Evolutionary conservation across 2,113 vertebrate genomes (phyloP), one percentile per base, ranked within the genome.

Genomic region (Podarcis raffonei): DNA sequence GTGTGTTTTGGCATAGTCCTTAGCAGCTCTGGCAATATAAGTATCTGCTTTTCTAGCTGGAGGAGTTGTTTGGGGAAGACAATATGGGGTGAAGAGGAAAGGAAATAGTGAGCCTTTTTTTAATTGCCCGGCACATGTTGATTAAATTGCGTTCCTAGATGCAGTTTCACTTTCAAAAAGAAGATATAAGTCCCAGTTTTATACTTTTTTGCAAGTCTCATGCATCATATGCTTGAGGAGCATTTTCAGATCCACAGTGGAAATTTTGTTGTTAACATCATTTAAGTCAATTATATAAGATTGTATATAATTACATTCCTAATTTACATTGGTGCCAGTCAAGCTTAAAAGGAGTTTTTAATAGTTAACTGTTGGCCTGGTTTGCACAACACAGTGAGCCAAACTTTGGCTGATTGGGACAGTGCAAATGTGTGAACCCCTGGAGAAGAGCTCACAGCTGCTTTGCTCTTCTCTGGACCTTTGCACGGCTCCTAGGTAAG

Each of bases 1-100:
- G 80, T 92, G 37, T 90, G 65, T 85, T 92, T 90, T 93, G 90
- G 74, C 94, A 94, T 79, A 74, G 32, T 93, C 59, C 80, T 66
- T 23, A 90, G 85, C 90, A 93, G 89, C 78, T 88, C 93, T 89
- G 85, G 87, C 90, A 75, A 94, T 92, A 92, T 92, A 22, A 90
- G 78, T 20, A 22, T 30, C 90, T 96, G 82, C 65, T 35, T 94
- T 94, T 94, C 86, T 95, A 88, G 32, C 81, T 94, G 77, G 86
- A 89, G 57, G 66, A 81, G 35, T 93, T 69, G 94, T 53, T 83
- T 66, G 88, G 90, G 90, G 84, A 83, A 91, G 90, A 71, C 90
- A 86, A 81, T 91, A 32, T 92, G 86, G 90, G 91, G 3, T 90
- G 89, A 48, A 32, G 79, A 75, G 85, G 87, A 93, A 94, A 90